Evolutionary conservation across 2,797 vertebrate species (phyloP).

Genomic region (Paratrypauchen microcephalus): DNA sequence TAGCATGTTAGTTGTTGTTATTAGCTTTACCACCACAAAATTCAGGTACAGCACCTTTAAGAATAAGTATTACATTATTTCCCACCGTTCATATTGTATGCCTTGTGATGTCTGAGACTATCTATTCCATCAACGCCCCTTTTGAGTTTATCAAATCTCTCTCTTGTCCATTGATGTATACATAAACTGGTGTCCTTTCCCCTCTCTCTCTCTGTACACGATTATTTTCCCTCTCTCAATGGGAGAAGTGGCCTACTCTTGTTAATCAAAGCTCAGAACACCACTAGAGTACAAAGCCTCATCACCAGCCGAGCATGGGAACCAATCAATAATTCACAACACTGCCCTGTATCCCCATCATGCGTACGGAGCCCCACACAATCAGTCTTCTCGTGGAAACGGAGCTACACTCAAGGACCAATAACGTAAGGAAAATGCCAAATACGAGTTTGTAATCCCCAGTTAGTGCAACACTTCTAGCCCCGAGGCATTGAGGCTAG

Average conservation of each 20-base stretch:
- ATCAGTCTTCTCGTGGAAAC: conserved; percentile 49
- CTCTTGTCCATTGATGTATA: conserved; percentile 36
- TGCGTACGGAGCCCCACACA: conserved; percentile 43
- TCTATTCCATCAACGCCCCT: not conserved
- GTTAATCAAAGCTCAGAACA: conserved; percentile 51
- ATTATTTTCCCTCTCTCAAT: conserved; percentile 27
- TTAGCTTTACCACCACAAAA: too few relatives aligned
- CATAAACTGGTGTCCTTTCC: conserved; percentile 18
- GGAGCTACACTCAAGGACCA: conserved; percentile 57
- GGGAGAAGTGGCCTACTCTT: conserved; percentile 31
- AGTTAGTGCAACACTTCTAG: conserved; percentile 62
- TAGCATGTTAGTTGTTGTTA: too few relatives aligned
- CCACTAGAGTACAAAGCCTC: conserved; percentile 53
- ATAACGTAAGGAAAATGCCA: conserved; percentile 68
- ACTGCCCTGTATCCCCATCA: conserved; percentile 49
- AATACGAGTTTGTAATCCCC: conserved; percentile 71
- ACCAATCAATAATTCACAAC: conserved; percentile 66
- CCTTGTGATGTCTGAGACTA: not conserved
- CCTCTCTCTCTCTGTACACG: conserved; percentile 9
- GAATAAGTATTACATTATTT: not conserved
- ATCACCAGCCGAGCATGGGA: conserved; percentile 55
- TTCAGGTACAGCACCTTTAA: not conserved
- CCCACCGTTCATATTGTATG: not conserved
- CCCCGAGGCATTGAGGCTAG: conserved; percentile 54
- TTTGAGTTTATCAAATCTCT: not conserved